Conservation (phyloP, 2,113 vertebrate species). For the Sus scrofa region DNA sequence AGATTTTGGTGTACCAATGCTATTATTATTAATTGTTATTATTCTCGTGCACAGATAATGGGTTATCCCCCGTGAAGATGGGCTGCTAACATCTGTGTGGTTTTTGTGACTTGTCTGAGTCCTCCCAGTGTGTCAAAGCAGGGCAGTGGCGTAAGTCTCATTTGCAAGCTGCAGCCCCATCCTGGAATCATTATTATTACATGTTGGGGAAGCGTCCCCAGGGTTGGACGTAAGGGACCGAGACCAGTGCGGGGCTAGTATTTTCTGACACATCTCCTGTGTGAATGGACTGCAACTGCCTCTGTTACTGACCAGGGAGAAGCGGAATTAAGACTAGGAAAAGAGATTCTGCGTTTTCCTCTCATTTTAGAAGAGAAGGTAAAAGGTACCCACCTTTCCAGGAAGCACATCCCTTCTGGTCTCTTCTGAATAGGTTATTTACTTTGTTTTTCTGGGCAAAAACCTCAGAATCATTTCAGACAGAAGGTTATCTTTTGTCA, state of each 20-base stretch:
- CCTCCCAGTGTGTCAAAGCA: background rate
- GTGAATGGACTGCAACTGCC: background rate
- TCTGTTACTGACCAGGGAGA: background rate
- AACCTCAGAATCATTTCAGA: background rate
- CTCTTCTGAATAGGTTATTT: background rate
- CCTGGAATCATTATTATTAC: no score
- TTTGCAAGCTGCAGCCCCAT: background rate
- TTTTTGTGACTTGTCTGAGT: background rate
- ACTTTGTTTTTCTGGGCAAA: background rate
- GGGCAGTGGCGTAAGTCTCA: background rate
- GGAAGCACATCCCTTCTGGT: background rate
- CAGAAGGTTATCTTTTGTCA: conserved; percentile 14
- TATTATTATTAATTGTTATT: background rate
- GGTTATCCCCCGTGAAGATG: background rate
- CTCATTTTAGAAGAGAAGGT: background rate
- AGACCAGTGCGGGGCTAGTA: background rate
- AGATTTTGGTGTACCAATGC: background rate
- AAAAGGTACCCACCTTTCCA: background rate
- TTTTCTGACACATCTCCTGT: background rate
- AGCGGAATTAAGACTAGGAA: background rate
- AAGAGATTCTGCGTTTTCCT: background rate
- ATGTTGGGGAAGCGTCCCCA: background rate
- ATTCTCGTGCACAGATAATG: background rate
- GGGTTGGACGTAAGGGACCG: background rate
- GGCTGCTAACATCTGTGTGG: fast-evolving